These are phyloP conservation scores for Penelope pileata DNA, from an alignment of 2,113 vertebrate species.

Conservation along the genomic window DNA sequence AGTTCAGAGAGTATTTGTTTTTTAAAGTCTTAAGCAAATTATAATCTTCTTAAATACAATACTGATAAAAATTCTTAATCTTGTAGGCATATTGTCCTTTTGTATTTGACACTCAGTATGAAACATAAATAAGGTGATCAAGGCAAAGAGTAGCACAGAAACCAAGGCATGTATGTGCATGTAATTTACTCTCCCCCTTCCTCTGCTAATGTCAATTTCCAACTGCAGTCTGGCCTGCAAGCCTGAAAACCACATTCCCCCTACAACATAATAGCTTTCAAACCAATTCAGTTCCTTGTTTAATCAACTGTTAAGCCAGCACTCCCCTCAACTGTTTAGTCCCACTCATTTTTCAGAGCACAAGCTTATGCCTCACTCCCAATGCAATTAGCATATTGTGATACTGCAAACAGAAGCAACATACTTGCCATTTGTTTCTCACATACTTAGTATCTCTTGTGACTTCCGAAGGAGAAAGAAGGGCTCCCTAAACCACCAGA, in stretches of 20 bases:
- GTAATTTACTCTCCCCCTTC: not conserved
- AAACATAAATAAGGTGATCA: not conserved
- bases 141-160: not conserved
- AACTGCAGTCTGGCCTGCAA: not conserved
- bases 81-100: not conserved
- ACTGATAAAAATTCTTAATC: not conserved
- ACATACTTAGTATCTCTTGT: not conserved
- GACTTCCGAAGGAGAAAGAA: not conserved
- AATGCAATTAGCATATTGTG: not conserved
- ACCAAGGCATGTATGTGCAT: not conserved
- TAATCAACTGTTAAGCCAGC: not conserved
- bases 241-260: not conserved
- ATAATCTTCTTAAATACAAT: not conserved
- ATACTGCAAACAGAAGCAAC: not conserved
- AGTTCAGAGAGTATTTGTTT: not conserved
- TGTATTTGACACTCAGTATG: not conserved
- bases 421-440: not conserved
- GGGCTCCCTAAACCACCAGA: not conserved
- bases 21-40: not conserved
- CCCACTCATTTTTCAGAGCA: not conserved
- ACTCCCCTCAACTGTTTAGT: slow-evolving; percentile 24
- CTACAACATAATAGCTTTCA: not conserved
- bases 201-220: not conserved
- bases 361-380: not conserved
- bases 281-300: slow-evolving; percentile 5